A percentile compares a stretch with the other conserved stretches of the same genome.
phyloP scores from a whole-genome alignment of 2,797 vertebrate species.

The Myotis daubentonii region DNA sequence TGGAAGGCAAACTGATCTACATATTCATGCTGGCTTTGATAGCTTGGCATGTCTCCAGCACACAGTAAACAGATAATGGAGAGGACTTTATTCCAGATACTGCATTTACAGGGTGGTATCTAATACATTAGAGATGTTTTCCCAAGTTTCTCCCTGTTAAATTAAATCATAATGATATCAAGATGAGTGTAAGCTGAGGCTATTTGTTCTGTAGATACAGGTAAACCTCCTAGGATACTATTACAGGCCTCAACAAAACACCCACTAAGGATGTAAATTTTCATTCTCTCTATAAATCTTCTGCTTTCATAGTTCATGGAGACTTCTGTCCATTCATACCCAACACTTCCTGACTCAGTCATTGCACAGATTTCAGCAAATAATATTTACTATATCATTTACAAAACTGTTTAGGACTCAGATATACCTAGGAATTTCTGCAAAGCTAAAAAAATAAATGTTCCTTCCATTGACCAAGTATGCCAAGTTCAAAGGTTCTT shows the following conservation, averaged over 20 bases:
- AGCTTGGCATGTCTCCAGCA: slow-evolving; percentile 72
- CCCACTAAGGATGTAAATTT: slow-evolving; percentile 69
- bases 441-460: slow-evolving; percentile 50
- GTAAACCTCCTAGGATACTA: slow-evolving; percentile 77
- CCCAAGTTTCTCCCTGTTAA: slow-evolving; percentile 72
- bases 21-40: slow-evolving; percentile 83
- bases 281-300: slow-evolving; percentile 76
- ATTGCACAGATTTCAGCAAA: slow-evolving; percentile 48
- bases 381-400: slow-evolving; percentile 56
- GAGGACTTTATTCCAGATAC: slow-evolving; percentile 76
- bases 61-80: slow-evolving; percentile 70
- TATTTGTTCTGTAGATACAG: slow-evolving; percentile 81
- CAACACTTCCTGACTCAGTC: slow-evolving; percentile 42
- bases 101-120: slow-evolving; percentile 75
- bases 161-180: slow-evolving; percentile 81
- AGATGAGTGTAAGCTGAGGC: slow-evolving; percentile 74
- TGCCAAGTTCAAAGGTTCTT: neutral
- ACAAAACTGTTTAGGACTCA: slow-evolving; percentile 31
- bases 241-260: slow-evolving; percentile 79
- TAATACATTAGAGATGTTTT: slow-evolving; percentile 75
- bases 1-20: slow-evolving; percentile 80
- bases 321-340: slow-evolving; percentile 53
- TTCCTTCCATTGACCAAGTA: neutral
- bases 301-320: slow-evolving; percentile 49
- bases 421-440: neutral